Conservation (phyloP, 2,888 invertebrate species). For the Phortica magna region DNA sequence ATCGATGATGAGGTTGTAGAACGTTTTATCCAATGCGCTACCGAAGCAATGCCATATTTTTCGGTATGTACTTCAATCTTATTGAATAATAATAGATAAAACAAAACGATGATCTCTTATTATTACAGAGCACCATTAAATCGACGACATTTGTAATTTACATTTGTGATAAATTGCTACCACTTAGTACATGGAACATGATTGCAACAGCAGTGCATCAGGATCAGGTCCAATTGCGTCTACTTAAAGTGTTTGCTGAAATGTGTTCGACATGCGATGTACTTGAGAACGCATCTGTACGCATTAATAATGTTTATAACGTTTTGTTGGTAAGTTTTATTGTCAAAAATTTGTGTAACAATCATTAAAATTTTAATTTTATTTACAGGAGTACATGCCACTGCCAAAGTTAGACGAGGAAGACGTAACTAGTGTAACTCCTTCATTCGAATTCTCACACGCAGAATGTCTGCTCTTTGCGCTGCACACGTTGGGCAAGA, state of each 20-base stretch:
- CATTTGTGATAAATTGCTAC: slow-evolving; percentile 90
- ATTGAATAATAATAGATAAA: background rate
- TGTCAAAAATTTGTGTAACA: background rate
- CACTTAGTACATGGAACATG: slow-evolving; percentile 84
- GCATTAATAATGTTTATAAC: slow-evolving; percentile 87
- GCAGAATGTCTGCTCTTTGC: slow-evolving; percentile 93
- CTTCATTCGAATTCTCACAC: slow-evolving; percentile 94
- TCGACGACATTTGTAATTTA: slow-evolving; percentile 91
- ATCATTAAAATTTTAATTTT: background rate
- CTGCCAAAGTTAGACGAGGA: slow-evolving; percentile 87
- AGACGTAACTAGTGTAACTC: slow-evolving; percentile 81
- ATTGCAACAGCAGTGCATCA: slow-evolving; percentile 81
- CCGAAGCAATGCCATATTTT: slow-evolving; percentile 91
- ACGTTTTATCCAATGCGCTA: slow-evolving; percentile 90
- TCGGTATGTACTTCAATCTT: slow-evolving; percentile 82
- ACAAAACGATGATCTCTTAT: background rate
- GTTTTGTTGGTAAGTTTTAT: slow-evolving; percentile 84
- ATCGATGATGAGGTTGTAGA: slow-evolving; percentile 86
- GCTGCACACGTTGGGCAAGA: slow-evolving; percentile 87
- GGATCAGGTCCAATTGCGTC: slow-evolving; percentile 85
- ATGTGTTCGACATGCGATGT: slow-evolving; percentile 87
- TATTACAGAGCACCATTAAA: slow-evolving; percentile 87
- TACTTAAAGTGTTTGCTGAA: slow-evolving; percentile 93
- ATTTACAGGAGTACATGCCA: slow-evolving; percentile 89
- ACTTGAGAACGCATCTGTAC: slow-evolving; percentile 85